Conservation (phyloP, 2,113 vertebrate genomes). For the Pipa parva region DNA sequence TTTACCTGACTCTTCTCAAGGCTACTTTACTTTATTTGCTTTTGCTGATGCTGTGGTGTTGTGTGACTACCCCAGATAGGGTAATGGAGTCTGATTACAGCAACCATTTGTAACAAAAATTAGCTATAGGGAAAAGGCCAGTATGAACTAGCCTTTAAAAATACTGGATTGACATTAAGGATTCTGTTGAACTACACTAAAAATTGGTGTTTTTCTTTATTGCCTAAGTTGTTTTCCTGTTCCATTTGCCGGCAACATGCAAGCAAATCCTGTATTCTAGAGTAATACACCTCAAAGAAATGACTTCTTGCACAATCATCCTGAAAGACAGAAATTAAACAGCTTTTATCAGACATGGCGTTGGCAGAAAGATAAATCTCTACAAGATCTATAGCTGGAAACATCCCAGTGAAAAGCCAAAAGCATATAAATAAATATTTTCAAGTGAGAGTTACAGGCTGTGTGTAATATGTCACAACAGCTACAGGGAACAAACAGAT, state of each 20-base stretch:
- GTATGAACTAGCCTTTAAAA: no score
- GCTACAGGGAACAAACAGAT: constrained; percentile 42
- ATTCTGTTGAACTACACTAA: no score
- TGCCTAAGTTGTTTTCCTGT: no score
- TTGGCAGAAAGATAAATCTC: constrained; percentile 36
- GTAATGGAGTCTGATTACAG: no score
- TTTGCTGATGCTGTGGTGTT: no score
- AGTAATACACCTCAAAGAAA: constrained; percentile 13
- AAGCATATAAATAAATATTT: constrained; percentile 40
- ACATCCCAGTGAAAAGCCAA: constrained; percentile 33
- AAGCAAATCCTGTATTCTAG: neutral
- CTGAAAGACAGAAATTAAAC: constrained; percentile 28
- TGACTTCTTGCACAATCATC: neutral
- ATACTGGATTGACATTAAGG: no score
- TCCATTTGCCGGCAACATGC: neutral
- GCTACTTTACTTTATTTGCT: no score
- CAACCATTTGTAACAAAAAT: no score
- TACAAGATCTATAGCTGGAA: constrained; percentile 29
- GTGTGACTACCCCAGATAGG: no score
- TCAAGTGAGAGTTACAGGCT: constrained; percentile 30
- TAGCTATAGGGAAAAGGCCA: no score
- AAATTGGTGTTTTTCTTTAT: no score
- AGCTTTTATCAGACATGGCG: constrained; percentile 22
- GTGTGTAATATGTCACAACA: constrained; percentile 38
- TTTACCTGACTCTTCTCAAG: no score